These are phyloP conservation scores for Apocrypta bakeri DNA, from an alignment of 1,140 invertebrate genomes.

Conservation along the genomic window DNA sequence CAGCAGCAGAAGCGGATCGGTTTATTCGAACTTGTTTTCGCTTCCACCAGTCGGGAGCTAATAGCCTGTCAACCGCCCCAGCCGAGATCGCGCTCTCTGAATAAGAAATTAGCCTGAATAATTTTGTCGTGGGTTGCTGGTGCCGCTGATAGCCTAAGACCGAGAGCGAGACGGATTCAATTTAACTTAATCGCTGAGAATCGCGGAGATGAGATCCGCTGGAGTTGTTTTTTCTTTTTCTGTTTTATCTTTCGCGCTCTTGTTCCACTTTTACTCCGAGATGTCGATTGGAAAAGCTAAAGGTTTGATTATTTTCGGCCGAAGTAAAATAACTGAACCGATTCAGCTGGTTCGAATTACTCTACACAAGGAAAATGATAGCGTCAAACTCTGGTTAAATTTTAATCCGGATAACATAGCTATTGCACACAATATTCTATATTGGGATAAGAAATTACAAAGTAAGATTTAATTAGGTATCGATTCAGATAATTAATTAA, in stretches of 20 bases:
- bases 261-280: not conserved
- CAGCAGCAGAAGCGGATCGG: slow-evolving; percentile 12
- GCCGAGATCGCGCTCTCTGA: slow-evolving; percentile 46
- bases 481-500: too few relatives aligned
- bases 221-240: not conserved
- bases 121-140: slow-evolving; percentile 25
- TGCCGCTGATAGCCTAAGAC: not conserved
- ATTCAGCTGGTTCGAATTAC: not conserved
- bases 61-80: slow-evolving; percentile 49
- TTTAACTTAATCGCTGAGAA: slow-evolving; percentile 47
- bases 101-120: slow-evolving; percentile 52
- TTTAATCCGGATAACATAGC: too few relatives aligned
- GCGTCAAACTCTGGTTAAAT: too few relatives aligned
- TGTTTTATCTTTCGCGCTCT: not conserved
- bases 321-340: too few relatives aligned
- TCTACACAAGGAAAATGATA: too few relatives aligned
- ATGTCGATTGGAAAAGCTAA: not conserved
- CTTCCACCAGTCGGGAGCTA: slow-evolving; percentile 39
- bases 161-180: slow-evolving; percentile 30
- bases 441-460: too few relatives aligned
- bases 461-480: too few relatives aligned
- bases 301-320: not conserved
- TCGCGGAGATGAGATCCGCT: not conserved
- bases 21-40: slow-evolving; percentile 49
- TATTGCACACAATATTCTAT: too few relatives aligned